These are phyloP conservation scores for Leptinotarsa haldemani DNA, from an alignment of 2,888 invertebrate species.

Conservation along the genomic window DNA sequence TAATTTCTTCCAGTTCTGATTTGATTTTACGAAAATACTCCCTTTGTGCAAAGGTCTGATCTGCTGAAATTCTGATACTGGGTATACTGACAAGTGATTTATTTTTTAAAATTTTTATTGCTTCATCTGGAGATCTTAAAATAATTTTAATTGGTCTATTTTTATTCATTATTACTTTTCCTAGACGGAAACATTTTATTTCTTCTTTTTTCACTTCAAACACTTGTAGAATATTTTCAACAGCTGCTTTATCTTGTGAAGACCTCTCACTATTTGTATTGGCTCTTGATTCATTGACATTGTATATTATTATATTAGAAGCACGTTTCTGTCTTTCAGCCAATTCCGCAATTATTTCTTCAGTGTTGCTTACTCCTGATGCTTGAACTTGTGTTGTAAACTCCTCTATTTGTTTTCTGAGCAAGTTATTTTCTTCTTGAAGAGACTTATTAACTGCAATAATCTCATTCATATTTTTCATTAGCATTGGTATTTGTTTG, in stretches of 20 bases:
- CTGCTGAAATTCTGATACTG: neutral
- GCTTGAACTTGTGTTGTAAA: neutral
- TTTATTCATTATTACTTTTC: neutral
- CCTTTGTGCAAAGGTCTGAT: conserved; percentile 13
- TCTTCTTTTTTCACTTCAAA: neutral
- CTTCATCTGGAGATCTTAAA: neutral
- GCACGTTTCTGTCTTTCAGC: neutral
- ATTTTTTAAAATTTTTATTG: neutral
- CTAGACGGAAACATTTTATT: neutral
- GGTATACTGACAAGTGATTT: neutral
- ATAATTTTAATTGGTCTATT: neutral
- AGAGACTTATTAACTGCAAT: neutral
- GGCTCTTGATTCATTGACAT: neutral
- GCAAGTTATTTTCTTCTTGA: neutral
- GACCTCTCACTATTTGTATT: neutral
- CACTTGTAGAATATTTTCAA: neutral
- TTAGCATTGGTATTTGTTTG: neutral
- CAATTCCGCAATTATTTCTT: neutral
- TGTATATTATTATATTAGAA: neutral
- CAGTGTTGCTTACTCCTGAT: neutral
- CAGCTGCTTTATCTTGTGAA: neutral
- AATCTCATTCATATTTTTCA: neutral
- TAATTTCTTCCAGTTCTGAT: conserved; percentile 10
- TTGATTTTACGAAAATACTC: conserved; percentile 17
- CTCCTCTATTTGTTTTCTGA: neutral